Conservation (phyloP, 2,797 vertebrate genomes). For the Chelidonichthys spinosus region DNA sequence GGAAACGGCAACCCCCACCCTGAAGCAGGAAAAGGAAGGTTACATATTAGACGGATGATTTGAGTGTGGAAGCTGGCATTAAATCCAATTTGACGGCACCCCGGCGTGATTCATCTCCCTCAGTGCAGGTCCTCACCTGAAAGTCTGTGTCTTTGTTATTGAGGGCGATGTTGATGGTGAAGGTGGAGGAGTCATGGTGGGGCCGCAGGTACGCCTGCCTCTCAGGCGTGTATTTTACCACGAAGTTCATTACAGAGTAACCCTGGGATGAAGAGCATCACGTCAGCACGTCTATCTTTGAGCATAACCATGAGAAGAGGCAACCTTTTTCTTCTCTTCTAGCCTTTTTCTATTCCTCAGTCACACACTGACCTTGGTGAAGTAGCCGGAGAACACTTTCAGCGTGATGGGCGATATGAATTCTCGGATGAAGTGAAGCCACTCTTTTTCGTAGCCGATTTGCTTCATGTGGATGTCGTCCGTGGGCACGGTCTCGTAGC, state of each 20-base stretch:
- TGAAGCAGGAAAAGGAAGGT: constrained; percentile 52
- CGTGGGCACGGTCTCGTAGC: constrained; percentile 97
- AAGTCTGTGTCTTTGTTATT: constrained; percentile 95
- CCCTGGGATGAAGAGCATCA: constrained; percentile 81
- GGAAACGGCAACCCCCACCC: constrained; percentile 97
- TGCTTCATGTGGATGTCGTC: constrained; percentile 99
- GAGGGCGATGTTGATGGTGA: constrained; percentile 98
- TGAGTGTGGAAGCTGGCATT: neutral
- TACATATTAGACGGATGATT: neutral
- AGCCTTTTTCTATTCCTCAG: no score
- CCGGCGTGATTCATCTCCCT: neutral
- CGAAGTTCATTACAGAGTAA: constrained; percentile 94
- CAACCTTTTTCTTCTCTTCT: neutral
- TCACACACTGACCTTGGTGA: constrained; percentile 89
- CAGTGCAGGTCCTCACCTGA: constrained; percentile 81
- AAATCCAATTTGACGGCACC: neutral
- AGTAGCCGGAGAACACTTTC: constrained; percentile 98
- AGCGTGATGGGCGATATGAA: constrained; percentile 95
- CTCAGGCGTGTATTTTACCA: constrained; percentile 94
- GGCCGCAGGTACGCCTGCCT: constrained; percentile 92
- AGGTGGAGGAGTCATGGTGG: constrained; percentile 97
- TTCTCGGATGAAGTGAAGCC: constrained; percentile 98
- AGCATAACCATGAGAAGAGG: neutral
- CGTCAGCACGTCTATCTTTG: neutral
- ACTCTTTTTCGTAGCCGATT: constrained; percentile 92